Evolutionary conservation across 2,888 invertebrate genomes (phyloP).

Genomic region (Oxycera nigricornis): DNA sequence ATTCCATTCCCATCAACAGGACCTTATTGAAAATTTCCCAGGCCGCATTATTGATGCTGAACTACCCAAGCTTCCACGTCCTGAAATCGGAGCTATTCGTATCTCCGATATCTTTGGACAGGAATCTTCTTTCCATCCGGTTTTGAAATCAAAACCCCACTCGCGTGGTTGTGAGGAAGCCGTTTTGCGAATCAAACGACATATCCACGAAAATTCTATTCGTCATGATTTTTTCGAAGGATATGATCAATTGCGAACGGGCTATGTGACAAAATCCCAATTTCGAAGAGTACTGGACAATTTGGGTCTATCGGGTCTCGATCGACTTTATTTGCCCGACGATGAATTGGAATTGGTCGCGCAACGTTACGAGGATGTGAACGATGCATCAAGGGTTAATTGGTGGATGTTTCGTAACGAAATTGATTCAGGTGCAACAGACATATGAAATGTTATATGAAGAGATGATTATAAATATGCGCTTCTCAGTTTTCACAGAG

Average conservation of each 20-base stretch:
- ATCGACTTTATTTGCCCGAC: conserved; percentile 66
- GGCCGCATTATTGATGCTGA: conserved; percentile 72
- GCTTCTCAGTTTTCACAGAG: conserved; percentile 67
- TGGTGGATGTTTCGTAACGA: conserved; percentile 82
- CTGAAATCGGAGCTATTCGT: conserved; percentile 68
- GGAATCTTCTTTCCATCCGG: conserved; percentile 68
- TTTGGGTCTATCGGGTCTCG: conserved; percentile 69
- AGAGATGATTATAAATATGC: too few relatives aligned
- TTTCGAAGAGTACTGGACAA: conserved; percentile 74
- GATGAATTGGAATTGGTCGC: conserved; percentile 71
- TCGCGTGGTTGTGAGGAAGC: conserved; percentile 19
- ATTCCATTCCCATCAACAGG: too few relatives aligned
- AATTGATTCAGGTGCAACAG: conserved; percentile 72
- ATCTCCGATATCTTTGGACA: conserved; percentile 64
- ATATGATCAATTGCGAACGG: conserved; percentile 73
- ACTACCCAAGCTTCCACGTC: conserved; percentile 72
- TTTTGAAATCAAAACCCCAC: conserved; percentile 62
- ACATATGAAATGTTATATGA: too few relatives aligned
- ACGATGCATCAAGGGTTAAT: conserved; percentile 71
- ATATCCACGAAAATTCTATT: conserved; percentile 70
- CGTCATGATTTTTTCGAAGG: conserved; percentile 75
- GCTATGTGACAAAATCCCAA: conserved; percentile 73
- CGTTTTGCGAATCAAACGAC: conserved; percentile 67
- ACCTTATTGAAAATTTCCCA: conserved; percentile 67
- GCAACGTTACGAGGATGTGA: conserved; percentile 74